Percentiles rank a stretch among this genome's conserved stretches.
Conservation (phyloP, 2,888 invertebrate species). For the Sepioteuthis lessoniana region DNA sequence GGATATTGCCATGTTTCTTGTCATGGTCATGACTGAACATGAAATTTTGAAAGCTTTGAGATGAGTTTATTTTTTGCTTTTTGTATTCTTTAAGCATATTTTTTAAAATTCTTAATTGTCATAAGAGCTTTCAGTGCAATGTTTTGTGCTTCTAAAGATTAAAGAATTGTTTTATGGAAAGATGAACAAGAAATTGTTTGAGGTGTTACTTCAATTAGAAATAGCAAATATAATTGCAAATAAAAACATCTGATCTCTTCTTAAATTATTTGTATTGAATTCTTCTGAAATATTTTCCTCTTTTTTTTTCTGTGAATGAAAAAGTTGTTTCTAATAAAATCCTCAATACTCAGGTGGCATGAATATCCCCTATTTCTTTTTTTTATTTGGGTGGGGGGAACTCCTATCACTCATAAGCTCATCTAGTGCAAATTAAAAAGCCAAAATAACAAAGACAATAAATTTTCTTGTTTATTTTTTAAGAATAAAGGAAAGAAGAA, state of each 20-base stretch:
- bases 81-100: background rate
- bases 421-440: background rate
- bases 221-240: background rate
- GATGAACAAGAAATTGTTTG: background rate
- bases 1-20: background rate
- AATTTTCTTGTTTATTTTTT: background rate
- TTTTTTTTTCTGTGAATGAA: background rate
- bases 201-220: background rate
- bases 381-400: background rate
- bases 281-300: background rate
- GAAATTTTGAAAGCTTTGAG: background rate
- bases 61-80: no score
- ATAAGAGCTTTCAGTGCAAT: background rate
- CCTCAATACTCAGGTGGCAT: background rate
- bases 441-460: background rate
- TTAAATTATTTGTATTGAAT: background rate
- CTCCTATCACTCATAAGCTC: background rate
- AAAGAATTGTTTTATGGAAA: background rate
- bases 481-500: no score
- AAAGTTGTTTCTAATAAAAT: background rate
- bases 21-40: background rate
- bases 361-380: background rate
- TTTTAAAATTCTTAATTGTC: background rate
- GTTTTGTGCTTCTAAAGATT: background rate
- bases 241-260: background rate